Conservation (phyloP, 2,888 invertebrate species). For the Rhagonycha lutea region DNA sequence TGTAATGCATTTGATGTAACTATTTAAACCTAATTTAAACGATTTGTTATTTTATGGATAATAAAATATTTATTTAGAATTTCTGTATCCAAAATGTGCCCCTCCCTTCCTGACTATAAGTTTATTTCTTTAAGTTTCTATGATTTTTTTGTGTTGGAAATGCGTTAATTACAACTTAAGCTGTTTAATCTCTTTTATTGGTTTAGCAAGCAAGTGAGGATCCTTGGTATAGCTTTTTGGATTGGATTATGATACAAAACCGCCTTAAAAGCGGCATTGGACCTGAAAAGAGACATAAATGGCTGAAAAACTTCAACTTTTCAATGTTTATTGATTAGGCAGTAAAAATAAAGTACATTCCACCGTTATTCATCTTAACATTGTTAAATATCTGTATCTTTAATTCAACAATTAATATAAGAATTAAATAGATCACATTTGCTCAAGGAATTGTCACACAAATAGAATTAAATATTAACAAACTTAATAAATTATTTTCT, state of each 20-base stretch:
- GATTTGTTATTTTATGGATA: not conserved
- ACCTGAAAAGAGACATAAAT: not conserved
- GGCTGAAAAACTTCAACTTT: not conserved
- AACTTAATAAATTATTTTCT: slow-evolving; percentile 19
- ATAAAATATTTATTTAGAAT: not conserved
- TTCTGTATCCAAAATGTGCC: not conserved
- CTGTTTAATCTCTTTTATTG: no score
- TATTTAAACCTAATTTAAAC: not conserved
- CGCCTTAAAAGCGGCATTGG: not conserved
- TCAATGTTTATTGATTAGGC: slow-evolving; percentile 25
- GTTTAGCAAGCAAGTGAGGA: no score
- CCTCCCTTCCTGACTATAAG: not conserved
- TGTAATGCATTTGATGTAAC: not conserved
- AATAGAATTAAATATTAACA: slow-evolving; percentile 18
- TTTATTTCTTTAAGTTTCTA: no score
- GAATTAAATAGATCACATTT: slow-evolving; percentile 33
- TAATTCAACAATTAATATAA: slow-evolving; percentile 37
- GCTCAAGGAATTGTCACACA: slow-evolving; percentile 28
- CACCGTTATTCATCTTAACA: slow-evolving; percentile 45
- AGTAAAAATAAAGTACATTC: slow-evolving; percentile 52
- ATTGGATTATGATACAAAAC: no score
- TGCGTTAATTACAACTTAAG: no score
- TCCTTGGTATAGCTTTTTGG: no score
- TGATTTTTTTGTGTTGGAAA: no score
- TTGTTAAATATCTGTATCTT: slow-evolving; percentile 50